Evolutionary conservation across 2,113 vertebrate genomes (phyloP).

Genomic region (Ia io): DNA sequence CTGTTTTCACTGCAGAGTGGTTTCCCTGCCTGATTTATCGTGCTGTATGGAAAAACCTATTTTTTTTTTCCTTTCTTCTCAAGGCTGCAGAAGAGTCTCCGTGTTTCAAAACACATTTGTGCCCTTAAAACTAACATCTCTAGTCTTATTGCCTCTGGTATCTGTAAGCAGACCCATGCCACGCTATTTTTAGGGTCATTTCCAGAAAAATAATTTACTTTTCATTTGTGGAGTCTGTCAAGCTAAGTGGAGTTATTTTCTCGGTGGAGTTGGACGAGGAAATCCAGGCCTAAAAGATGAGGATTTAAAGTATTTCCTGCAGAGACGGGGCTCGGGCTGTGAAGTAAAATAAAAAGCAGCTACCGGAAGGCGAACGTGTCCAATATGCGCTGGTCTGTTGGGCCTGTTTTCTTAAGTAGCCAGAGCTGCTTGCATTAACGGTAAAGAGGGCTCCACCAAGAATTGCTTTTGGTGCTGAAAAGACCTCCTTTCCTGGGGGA

Average conservation of each 20-base stretch:
- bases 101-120: slow-evolving; percentile 53
- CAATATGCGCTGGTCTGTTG: neutral
- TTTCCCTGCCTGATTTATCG: neutral
- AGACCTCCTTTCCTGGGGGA: neutral
- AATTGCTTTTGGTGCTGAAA: neutral
- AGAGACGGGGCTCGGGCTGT: neutral
- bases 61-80: neutral
- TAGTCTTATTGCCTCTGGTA: slow-evolving; percentile 33
- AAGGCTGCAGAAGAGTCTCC: slow-evolving; percentile 4
- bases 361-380: neutral
- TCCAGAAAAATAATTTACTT: slow-evolving; percentile 71
- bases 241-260: slow-evolving; percentile 54
- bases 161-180: slow-evolving; percentile 37
- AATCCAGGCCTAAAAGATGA: slow-evolving; percentile 32
- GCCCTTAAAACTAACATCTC: slow-evolving; percentile 54
- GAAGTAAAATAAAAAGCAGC: slow-evolving; percentile 28
- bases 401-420: neutral
- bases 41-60: slow-evolving; percentile 42
- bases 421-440: neutral
- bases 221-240: slow-evolving; percentile 57
- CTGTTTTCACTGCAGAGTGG: neutral
- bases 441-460: neutral
- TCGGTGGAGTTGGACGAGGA: neutral
- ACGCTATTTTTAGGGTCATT: slow-evolving; percentile 67
- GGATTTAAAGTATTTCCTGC: slow-evolving; percentile 37